A percentile compares a stretch with the other conserved stretches of the same genome.
Evolutionary conservation across 2,797 vertebrate genomes (phyloP).

Genomic region (Protonibea diacanthus): DNA sequence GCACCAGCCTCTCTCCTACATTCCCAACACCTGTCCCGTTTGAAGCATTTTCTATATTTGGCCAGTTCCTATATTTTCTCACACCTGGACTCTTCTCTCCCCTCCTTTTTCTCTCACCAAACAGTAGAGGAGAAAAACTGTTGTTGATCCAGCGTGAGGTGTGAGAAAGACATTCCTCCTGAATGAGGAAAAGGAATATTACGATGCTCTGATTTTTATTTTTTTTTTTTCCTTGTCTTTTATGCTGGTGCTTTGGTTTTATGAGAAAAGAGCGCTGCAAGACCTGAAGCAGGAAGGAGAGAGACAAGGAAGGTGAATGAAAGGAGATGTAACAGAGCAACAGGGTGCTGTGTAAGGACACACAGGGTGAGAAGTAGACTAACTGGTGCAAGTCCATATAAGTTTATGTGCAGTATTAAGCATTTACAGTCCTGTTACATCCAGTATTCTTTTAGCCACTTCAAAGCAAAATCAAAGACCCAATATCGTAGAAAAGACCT

Average conservation of each 20-base stretch:
- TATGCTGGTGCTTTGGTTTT: conserved; percentile 46
- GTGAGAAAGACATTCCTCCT: conserved; percentile 65
- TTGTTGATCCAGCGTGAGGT: conserved; percentile 72
- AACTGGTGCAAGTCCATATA: conserved; percentile 64
- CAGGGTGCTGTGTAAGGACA: conserved; percentile 49
- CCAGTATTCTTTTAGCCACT: conserved; percentile 4
- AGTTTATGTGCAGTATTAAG: conserved; percentile 64
- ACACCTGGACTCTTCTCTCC: conserved; percentile 30
- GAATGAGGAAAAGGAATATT: conserved; percentile 72
- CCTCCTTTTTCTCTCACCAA: background rate
- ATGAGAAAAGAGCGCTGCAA: conserved; percentile 37
- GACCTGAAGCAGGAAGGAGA: conserved; percentile 39
- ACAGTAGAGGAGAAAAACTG: conserved; percentile 25
- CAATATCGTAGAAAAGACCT: no score
- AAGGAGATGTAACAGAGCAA: conserved; percentile 42
- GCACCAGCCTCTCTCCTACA: background rate
- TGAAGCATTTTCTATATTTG: conserved; percentile 18
- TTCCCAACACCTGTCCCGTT: conserved; percentile 24
- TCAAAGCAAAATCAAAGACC: conserved; percentile 1
- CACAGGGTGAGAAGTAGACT: conserved; percentile 41
- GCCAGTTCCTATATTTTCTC: conserved; percentile 32
- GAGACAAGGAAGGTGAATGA: conserved; percentile 37
- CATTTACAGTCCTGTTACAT: conserved; percentile 70
- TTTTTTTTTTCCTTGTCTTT: conserved; percentile 33
- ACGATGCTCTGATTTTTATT: conserved; percentile 41